phyloP scores from a whole-genome alignment of 1,140 invertebrate genomes.

The Brevipalpus yothersi region DNA sequence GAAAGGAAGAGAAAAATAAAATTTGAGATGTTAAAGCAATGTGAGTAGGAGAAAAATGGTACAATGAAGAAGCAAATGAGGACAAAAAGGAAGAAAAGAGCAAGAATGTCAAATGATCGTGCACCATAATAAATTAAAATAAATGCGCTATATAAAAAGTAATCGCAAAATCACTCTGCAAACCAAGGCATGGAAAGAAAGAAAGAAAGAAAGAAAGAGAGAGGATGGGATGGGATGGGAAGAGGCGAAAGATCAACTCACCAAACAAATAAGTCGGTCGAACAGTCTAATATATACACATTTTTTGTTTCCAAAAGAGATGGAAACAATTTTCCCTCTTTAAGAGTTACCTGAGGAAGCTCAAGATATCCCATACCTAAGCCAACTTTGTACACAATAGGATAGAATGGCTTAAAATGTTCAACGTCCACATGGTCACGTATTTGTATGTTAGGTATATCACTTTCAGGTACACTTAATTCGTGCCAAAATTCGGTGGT shows the following conservation, averaged over 20 bases:
- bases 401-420: slow-evolving; percentile 43
- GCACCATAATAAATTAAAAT: too few relatives aligned
- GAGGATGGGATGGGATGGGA: not conserved
- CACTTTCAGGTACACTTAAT: slow-evolving; percentile 22
- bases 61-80: too few relatives aligned
- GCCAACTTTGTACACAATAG: slow-evolving; percentile 72
- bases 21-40: too few relatives aligned
- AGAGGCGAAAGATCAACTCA: slow-evolving; percentile 20
- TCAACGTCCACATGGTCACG: slow-evolving; percentile 45
- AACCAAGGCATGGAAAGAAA: too few relatives aligned
- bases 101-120: too few relatives aligned
- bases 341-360: slow-evolving; percentile 50
- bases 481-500: slow-evolving; percentile 54
- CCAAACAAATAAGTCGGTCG: slow-evolving; percentile 93
- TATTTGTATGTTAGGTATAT: not conserved
- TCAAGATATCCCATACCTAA: slow-evolving; percentile 97
- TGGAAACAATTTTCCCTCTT: slow-evolving; percentile 32
- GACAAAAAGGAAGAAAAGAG: too few relatives aligned
- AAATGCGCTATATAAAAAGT: too few relatives aligned
- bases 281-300: slow-evolving; percentile 92
- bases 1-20: too few relatives aligned
- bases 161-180: too few relatives aligned
- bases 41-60: too few relatives aligned
- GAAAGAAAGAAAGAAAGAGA: too few relatives aligned
- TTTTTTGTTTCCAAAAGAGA: slow-evolving; percentile 63